Evolutionary conservation across 2,888 invertebrate species (phyloP), one percentile per base, ranked within the genome.

Genomic region (Neoitamus cyanurus): DNA sequence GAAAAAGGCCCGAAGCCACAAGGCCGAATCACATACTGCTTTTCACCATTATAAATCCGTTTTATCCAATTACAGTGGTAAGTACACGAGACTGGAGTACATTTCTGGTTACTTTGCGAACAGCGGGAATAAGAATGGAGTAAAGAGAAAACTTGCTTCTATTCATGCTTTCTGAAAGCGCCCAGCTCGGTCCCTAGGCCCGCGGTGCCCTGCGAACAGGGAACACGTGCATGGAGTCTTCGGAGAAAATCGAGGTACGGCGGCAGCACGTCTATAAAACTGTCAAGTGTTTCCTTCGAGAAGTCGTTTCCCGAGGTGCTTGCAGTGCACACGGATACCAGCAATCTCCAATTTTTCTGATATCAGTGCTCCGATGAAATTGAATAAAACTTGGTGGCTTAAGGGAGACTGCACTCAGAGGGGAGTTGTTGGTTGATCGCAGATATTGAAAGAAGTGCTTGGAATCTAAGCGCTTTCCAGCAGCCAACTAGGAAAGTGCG

Each of bases 1-100:
- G 95, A 90, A 95, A 95, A 92, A 93, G 96, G 91, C 94, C 95
- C 90, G 96, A 95, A 90, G 95, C 96, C 87, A 95, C 97, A 88
- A 95, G 96, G 90, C 97, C 97, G 89, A 99, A 99, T 93, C 97
- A 98, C 93, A 97, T 99, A 89, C 93, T 99, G 89, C 94, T 99
- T 88, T 97, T 99, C 93, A 99, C 99, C 90, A 96, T 99, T 92
- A 95, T 98, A 92, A 99, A 99, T 92, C 98, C 99, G 86, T 97
- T 98, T 91, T 99, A 99, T 92, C 99, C 99, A 86, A 99, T 99
- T 92, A 99, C 98, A 92, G 99, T 99, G 95, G 98, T 99, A 92
- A 97, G 98, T 96, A 88, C 87, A 25, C 15, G 68, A 13, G n/a
- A 20, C 36, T 42, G 11, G 42, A 48, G 78, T 69, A 37, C 42